A percentile compares a stretch with the other conserved stretches of the same genome.
Evolutionary conservation across 1,140 invertebrate genomes (phyloP).

Genomic region (Melipona quadrifasciata): DNA sequence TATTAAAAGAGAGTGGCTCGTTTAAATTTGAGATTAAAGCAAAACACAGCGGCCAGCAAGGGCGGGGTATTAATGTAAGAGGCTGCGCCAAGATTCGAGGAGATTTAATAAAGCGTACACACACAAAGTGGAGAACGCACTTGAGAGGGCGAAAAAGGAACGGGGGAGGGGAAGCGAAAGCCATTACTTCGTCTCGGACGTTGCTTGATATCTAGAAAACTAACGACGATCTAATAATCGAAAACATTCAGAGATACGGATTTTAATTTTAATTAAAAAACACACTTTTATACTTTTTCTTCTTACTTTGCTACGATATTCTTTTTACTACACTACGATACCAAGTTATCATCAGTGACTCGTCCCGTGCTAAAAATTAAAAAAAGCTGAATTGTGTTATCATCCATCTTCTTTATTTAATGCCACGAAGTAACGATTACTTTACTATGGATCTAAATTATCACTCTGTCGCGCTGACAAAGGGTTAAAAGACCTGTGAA

Average conservation of each 20-base stretch:
- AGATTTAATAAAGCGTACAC: constrained; percentile 12
- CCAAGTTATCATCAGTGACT: too few species aligned
- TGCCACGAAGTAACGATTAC: too few species aligned
- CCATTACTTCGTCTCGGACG: background rate
- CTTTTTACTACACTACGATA: too few species aligned
- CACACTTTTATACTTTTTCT: too few species aligned
- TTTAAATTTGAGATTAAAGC: constrained; percentile 22
- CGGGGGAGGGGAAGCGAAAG: background rate
- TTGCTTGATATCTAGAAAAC: background rate
- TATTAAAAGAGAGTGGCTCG: constrained; percentile 24
- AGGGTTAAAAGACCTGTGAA: background rate
- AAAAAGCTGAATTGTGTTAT: too few species aligned
- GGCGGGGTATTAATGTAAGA: constrained; percentile 6
- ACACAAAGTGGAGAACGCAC: background rate
- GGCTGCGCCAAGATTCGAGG: background rate
- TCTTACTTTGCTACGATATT: too few species aligned
- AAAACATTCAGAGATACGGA: too few species aligned
- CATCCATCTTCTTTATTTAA: too few species aligned
- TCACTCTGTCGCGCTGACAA: background rate
- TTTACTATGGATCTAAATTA: background rate
- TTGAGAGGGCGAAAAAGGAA: background rate
- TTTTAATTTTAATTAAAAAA: too few species aligned
- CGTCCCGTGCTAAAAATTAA: too few species aligned
- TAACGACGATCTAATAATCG: too few species aligned
- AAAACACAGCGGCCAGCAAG: background rate